Evolutionary conservation across 2,797 vertebrate genomes (phyloP).

Genomic region (Nannoperca australis): DNA sequence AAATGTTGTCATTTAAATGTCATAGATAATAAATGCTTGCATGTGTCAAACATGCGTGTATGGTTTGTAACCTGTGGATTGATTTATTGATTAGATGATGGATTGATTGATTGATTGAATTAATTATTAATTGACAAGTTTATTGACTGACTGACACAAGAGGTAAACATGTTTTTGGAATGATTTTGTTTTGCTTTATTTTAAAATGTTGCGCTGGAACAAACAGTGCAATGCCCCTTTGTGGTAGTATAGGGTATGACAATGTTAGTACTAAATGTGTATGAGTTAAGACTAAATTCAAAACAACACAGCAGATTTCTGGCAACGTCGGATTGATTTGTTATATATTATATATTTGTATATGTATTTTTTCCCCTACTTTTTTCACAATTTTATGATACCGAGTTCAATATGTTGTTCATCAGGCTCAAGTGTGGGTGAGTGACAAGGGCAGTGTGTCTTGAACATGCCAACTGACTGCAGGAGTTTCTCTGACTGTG

Average conservation of each 20-base stretch:
- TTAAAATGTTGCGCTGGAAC: not conserved
- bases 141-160: conserved; percentile 45
- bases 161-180: conserved; percentile 15
- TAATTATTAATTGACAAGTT: not conserved
- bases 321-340: not conserved
- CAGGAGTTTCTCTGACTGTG: not conserved
- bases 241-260: conserved; percentile 20
- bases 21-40: conserved; percentile 28
- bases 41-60: not conserved
- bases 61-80: conserved; percentile 21
- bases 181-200: conserved; percentile 27
- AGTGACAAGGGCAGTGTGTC: conserved; percentile 7
- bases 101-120: conserved; percentile 29
- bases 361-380: not conserved
- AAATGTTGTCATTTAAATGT: conserved; percentile 14
- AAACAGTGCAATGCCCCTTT: conserved; percentile 24
- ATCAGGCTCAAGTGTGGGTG: not conserved
- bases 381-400: not conserved
- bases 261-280: not conserved
- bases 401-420: not conserved
- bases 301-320: not conserved
- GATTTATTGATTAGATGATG: conserved; percentile 44
- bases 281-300: not conserved
- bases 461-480: conserved; percentile 4
- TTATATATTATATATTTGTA: not conserved